Base-by-base conservation (phyloP, 2,888 invertebrate genomes). In the Lacanobia oleracea region DNA sequence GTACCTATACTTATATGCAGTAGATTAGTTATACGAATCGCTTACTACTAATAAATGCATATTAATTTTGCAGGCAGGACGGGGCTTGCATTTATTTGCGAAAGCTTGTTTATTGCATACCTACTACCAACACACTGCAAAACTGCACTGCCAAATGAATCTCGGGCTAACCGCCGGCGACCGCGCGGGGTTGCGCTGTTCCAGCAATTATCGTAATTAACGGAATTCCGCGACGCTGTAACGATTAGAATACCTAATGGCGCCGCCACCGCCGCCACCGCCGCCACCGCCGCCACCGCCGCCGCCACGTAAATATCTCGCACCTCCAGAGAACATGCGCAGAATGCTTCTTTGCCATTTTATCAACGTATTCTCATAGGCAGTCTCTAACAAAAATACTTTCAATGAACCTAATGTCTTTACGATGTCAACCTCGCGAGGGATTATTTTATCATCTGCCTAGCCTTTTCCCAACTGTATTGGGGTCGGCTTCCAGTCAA, bases 181-280 rank as follows among this genome's bases (percentile, higher is more conserved):
- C 14, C 21, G 18, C 61, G 51, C 43, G 3, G 2, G 43, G 14
- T 50, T 18, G 33, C 21, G 21, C 14, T n/a, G 14, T 16, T 4
- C 23, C 33, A n/a, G 23, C 51, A 5, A 53, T 61, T 73, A 37
- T 37, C 33, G 63, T 53, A 43, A 71, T 59, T 33, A 54, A 37
- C 54, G 14, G 54, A 70, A 70, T 70, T 8, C 45, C 71, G 27
- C 43, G 23, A 7, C 50, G 33, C 37, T 43, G 73, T 33, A 23
- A 72, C n/a, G 8, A 66, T 71, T 63, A 66, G 18, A 62, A 63
- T 67, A 27, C 27, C 27, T 27, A 60, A 79, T 67, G 53, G 48
- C 37, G 16, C 40, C 27, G n/a, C n/a, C n/a, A n/a, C n/a, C 27
- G 27, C 27, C 27, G 27, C 27, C n/a, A 3, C 27, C 27, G 27